These are phyloP conservation scores for Chlorops oryzae DNA, from an alignment of 1,140 invertebrate genomes.

Conservation along the genomic window DNA sequence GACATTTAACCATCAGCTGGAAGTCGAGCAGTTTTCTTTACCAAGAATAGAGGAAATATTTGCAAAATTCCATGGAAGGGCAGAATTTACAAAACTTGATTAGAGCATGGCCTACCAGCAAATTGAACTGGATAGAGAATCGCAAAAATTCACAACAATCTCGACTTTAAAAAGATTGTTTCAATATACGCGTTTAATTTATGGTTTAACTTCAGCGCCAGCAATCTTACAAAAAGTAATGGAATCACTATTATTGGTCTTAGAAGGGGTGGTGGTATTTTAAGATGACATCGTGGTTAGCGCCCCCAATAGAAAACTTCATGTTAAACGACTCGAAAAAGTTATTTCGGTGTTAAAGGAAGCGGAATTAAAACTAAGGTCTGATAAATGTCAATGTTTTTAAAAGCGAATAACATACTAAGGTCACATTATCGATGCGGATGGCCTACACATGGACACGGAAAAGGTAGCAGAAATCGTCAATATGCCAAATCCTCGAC, in stretches of 20 bases:
- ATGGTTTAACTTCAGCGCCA: slow-evolving; percentile 24
- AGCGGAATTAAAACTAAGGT: slow-evolving; percentile 49
- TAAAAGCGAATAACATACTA: slow-evolving; percentile 47
- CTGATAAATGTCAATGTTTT: slow-evolving; percentile 50
- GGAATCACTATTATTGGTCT: too few relatives aligned
- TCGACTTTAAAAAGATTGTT: too few relatives aligned
- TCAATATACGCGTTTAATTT: too few relatives aligned
- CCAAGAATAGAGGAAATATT: slow-evolving; percentile 29
- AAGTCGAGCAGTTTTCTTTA: slow-evolving; percentile 23
- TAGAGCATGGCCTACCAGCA: too few relatives aligned
- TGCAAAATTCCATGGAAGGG: slow-evolving; percentile 16
- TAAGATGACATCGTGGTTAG: too few relatives aligned
- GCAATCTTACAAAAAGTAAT: slow-evolving; percentile 32
- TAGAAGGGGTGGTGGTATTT: too few relatives aligned
- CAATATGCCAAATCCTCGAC: slow-evolving; percentile 39
- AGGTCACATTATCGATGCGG: slow-evolving; percentile 45
- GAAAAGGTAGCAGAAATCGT: slow-evolving; percentile 42
- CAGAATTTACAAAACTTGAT: too few relatives aligned
- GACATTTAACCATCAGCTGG: background rate
- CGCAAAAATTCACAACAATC: too few relatives aligned
- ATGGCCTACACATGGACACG: slow-evolving; percentile 45
- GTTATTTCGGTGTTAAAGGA: too few relatives aligned
- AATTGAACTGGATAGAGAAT: too few relatives aligned
- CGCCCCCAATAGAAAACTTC: too few relatives aligned
- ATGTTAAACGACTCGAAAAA: too few relatives aligned